These are phyloP conservation scores for Eudasyphora cyanicolor DNA, from an alignment of 2,888 invertebrate genomes.

Conservation along the genomic window DNA sequence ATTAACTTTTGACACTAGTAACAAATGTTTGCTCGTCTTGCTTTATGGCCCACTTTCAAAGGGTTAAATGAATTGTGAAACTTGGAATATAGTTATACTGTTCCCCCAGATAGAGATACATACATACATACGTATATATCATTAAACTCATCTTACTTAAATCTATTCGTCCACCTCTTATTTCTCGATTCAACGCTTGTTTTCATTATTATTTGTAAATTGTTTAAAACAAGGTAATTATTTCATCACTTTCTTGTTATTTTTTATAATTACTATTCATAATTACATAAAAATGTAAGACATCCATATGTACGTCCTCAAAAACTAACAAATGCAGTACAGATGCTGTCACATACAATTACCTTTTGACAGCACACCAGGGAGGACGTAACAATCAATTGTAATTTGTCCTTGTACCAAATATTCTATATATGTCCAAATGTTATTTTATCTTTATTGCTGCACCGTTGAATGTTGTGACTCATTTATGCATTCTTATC, in stretches of 20 bases:
- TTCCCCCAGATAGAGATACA: too few species aligned
- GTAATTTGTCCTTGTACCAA: neutral
- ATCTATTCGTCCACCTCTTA: neutral
- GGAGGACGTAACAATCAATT: too few species aligned
- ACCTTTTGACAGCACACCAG: too few species aligned
- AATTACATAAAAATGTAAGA: neutral
- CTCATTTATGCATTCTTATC: neutral
- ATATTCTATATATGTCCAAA: neutral
- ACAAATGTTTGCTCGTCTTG: neutral
- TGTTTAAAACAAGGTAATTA: constrained; percentile 1
- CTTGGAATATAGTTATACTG: neutral
- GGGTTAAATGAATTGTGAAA: neutral
- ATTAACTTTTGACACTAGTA: too few species aligned
- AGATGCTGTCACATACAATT: too few species aligned
- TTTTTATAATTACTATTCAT: too few species aligned
- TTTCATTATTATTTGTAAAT: constrained; percentile 1
- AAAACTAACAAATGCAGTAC: too few species aligned
- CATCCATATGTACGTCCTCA: too few species aligned
- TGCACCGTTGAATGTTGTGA: neutral
- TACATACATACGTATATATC: too few species aligned
- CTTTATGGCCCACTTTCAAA: neutral
- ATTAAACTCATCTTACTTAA: too few species aligned
- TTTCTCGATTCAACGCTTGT: neutral
- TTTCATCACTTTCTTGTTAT: too few species aligned
- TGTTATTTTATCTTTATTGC: neutral